Evolutionary conservation across 2,797 vertebrate species (phyloP).

Genomic region (Jordanella pulchra): DNA sequence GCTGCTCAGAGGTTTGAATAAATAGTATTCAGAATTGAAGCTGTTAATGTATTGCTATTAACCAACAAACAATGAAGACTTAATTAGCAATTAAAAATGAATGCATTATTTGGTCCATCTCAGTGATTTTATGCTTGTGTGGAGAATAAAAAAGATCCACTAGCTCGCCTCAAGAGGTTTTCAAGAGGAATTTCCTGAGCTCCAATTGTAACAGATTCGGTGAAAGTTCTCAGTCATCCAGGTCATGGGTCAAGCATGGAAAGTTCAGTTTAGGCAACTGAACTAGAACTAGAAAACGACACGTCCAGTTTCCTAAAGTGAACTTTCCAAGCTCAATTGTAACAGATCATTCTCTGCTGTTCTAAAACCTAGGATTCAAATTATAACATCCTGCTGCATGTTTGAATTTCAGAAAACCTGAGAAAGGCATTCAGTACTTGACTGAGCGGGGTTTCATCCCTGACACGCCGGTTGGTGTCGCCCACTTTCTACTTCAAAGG

Average conservation of each 20-base stretch:
- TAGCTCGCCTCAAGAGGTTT: neutral
- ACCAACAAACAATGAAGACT: neutral
- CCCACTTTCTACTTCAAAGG: conserved; percentile 96
- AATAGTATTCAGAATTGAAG: conserved; percentile 10
- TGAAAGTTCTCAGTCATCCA: no score
- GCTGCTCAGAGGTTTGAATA: conserved; percentile 6
- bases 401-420: conserved; percentile 86
- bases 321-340: no score
- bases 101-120: neutral
- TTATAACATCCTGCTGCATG: neutral
- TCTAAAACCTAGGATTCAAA: conserved; percentile 7
- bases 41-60: neutral
- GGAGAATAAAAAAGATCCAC: neutral
- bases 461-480: conserved; percentile 94
- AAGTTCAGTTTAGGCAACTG: no score
- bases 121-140: neutral
- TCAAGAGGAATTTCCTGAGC: neutral
- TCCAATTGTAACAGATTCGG: no score
- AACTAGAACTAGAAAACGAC: no score
- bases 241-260: no score
- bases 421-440: conserved; percentile 96
- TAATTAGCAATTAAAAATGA: neutral
- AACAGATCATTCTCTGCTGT: neutral
- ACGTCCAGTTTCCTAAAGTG: no score
- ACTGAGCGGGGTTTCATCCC: conserved; percentile 95